These are phyloP conservation scores for Drepana arcuata DNA, from an alignment of 1,140 invertebrate species.

Conservation along the genomic window DNA sequence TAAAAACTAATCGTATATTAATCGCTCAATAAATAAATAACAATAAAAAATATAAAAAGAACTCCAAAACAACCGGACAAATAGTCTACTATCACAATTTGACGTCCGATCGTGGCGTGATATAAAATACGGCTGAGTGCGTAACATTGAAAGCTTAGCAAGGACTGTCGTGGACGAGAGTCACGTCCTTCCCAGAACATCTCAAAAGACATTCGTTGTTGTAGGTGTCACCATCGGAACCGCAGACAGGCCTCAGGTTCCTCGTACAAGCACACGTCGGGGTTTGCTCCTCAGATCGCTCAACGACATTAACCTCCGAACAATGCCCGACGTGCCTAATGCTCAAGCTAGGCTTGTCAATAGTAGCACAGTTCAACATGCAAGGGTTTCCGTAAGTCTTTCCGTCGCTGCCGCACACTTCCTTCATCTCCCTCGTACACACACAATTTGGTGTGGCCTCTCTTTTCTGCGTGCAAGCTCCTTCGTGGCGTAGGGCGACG, in stretches of 20 bases:
- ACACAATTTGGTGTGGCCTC: constrained; percentile 9
- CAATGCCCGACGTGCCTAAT: background rate
- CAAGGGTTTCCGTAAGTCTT: constrained; percentile 32
- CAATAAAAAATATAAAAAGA: no score
- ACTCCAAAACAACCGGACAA: no score
- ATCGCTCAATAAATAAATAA: no score
- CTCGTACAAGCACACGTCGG: constrained; percentile 45
- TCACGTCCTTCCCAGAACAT: constrained; percentile 26
- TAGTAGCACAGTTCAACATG: constrained; percentile 26
- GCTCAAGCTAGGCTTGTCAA: background rate
- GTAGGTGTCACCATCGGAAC: constrained; percentile 62
- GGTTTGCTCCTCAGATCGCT: background rate
- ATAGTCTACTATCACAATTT: no score
- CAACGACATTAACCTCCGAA: background rate
- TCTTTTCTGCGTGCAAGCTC: background rate
- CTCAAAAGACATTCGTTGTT: constrained; percentile 64
- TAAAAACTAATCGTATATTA: no score
- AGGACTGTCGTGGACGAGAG: background rate
- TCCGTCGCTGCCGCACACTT: constrained; percentile 32
- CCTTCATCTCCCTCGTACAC: constrained; percentile 21
- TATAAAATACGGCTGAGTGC: no score
- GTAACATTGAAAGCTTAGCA: no score
- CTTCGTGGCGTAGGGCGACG: background rate
- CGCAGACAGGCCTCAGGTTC: constrained; percentile 67
- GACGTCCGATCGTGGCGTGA: no score